Conservation (phyloP, 2,888 invertebrate species). For the Calliphora vomitoria region DNA sequence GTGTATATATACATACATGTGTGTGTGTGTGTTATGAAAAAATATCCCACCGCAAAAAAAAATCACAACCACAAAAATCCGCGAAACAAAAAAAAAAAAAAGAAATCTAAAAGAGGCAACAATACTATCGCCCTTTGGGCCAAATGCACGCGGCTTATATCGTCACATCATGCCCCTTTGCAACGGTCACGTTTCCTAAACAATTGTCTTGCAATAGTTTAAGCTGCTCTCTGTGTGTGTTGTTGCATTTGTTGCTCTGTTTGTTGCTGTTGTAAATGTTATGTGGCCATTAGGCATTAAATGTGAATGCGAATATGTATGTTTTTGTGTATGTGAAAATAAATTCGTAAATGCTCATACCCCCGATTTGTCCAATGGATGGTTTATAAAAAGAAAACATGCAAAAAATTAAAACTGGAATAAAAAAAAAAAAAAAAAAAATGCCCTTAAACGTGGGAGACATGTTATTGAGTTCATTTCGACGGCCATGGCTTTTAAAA, state of each 20-base stretch:
- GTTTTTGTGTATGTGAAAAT: constrained; percentile 50
- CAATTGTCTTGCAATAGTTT: constrained; percentile 71
- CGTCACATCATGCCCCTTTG: constrained; percentile 73
- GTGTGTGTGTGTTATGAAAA: background rate
- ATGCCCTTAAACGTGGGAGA: constrained; percentile 53
- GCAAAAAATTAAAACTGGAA: constrained; percentile 39
- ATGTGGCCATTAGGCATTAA: constrained; percentile 60
- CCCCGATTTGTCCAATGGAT: constrained; percentile 3
- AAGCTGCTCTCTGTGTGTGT: constrained; percentile 29
- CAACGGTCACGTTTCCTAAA: constrained; percentile 72
- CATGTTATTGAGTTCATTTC: background rate
- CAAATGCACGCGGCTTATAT: constrained; percentile 73
- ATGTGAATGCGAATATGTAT: constrained; percentile 36
- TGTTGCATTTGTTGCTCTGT: constrained; percentile 13
- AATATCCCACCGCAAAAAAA: constrained; percentile 46
- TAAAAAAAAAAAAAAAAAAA: constrained; percentile 24
- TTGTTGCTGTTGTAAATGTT: constrained; percentile 51
- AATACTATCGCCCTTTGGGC: constrained; percentile 69
- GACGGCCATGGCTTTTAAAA: background rate
- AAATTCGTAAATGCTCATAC: constrained; percentile 39
- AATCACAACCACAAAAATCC: constrained; percentile 37
- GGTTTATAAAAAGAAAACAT: background rate
- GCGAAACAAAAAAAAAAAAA: background rate
- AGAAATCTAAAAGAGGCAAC: constrained; percentile 62
- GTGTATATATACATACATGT: background rate